Evolutionary conservation across 2,797 vertebrate genomes (phyloP).

Genomic region (Taeniopygia guttata): DNA sequence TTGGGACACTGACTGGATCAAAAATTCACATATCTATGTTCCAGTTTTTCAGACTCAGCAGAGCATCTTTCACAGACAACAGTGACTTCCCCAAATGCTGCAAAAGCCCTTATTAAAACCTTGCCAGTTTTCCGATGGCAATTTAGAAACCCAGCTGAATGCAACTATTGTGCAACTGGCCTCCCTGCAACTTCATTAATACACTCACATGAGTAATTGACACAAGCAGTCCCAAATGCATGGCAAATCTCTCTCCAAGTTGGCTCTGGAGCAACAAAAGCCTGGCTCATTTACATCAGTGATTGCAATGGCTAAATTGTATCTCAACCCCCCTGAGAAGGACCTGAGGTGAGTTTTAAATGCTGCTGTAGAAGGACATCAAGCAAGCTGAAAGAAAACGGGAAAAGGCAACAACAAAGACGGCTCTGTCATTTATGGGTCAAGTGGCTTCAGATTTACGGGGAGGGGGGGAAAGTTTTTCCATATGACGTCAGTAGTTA

Average conservation of each 20-base stretch:
- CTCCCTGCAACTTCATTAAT: conserved; percentile 38
- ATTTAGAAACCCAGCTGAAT: conserved; percentile 28
- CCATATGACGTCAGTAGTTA: background rate
- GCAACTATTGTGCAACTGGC: conserved; percentile 2
- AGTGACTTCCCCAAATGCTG: background rate
- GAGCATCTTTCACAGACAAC: background rate
- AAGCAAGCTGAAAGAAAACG: background rate
- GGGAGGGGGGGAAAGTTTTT: background rate
- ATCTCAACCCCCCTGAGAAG: background rate
- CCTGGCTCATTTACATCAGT: background rate
- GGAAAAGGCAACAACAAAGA: conserved; percentile 31
- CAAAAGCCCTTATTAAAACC: background rate
- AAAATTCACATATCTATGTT: background rate
- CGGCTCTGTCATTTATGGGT: background rate
- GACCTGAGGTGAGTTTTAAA: conserved; percentile 37
- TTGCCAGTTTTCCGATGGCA: background rate
- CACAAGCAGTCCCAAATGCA: background rate
- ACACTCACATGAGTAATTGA: background rate
- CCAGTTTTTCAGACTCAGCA: background rate
- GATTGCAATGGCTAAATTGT: background rate
- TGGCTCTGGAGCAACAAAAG: background rate
- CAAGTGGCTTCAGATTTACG: background rate
- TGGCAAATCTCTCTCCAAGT: background rate
- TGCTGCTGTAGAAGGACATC: background rate
- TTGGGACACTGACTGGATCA: background rate